Evolutionary conservation across 2,797 vertebrate species (phyloP).

Genomic region (Caiman crocodilus): DNA sequence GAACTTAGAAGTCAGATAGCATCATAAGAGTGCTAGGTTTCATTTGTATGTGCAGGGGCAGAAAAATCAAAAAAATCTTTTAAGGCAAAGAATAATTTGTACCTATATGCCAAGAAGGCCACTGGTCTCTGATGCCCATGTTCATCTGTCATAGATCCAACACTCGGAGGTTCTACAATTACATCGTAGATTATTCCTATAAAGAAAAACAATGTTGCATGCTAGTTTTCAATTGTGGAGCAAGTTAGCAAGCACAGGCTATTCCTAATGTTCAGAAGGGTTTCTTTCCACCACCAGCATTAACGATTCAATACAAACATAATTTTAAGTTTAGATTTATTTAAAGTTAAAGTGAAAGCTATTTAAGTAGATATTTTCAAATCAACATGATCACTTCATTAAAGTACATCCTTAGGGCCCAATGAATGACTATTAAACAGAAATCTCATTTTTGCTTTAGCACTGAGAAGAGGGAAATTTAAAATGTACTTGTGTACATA

Average conservation of each 20-base stretch:
- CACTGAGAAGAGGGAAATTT: too few species aligned
- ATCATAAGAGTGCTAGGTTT: accelerated
- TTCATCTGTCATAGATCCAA: slow-evolving; percentile 98
- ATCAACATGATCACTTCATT: background rate
- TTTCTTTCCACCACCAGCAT: background rate
- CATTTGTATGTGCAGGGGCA: too few species aligned
- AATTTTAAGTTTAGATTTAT: too few species aligned
- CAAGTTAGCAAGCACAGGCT: background rate
- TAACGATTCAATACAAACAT: background rate
- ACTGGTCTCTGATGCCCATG: slow-evolving; percentile 98
- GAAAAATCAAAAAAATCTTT: too few species aligned
- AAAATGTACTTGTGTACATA: background rate
- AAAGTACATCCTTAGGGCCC: background rate
- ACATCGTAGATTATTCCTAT: slow-evolving; percentile 98
- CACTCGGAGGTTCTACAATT: slow-evolving; percentile 97
- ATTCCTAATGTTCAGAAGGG: background rate
- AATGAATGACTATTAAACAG: background rate
- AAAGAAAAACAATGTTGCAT: background rate
- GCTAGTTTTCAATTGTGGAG: accelerated
- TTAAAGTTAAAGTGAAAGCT: too few species aligned
- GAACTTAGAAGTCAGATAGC: too few species aligned
- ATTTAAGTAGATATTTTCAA: background rate
- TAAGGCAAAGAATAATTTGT: background rate
- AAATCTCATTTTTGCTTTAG: background rate
- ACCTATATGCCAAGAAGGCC: slow-evolving; percentile 98